Evolutionary conservation across 2,113 vertebrate genomes (phyloP), one percentile per base, ranked within the genome.

Genomic region (Dipodomys spectabilis): DNA sequence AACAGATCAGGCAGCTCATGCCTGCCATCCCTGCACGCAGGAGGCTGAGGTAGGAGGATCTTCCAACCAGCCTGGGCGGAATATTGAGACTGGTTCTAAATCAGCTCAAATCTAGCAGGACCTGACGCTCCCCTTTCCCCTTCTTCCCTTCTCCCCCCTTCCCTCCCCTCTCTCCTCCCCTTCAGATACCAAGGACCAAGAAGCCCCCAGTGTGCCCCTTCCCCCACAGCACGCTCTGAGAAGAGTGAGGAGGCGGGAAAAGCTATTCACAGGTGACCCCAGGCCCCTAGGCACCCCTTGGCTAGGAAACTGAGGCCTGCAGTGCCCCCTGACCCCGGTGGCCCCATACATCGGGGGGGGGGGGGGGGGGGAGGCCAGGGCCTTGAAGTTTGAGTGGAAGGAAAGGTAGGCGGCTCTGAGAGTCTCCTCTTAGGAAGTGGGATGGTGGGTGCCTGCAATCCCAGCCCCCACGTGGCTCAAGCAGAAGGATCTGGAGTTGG

Each of bases 201-300:
- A 2, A n/a, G 45, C 18, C 7, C 49, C 30, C 32, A 30, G 49
- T 13, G 49, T 1, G 18, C 5, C 19, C 12, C 23, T 9, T 20
- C 13, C 53, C 35, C 86, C 27, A 16, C 91, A 79, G 78, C 94
- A 83, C 7, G 0, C 57, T 75, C 62, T 85, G 60, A 96, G 72
- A 81, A 94, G 97, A 91, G 93, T 94, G 25, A 94, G 93, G 82
- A 95, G 97, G 53, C 49, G 89, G 83, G 97, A 97, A 71, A 97
- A 94, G 64, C 68, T 87, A 68, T 97, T 97, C 62, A 9, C 89
- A 96, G 97, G 97, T 97, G 86, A 93, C 32, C 25, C 65, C 72
- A 65, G 53, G 32, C 6, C 62, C 77, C 49, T 4, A 23, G 73
- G 30, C 20, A 23, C 22, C 0, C 65, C 35, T 27, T 71, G 64